Percentiles rank a stretch among this genome's conserved stretches.
Evolutionary conservation across 2,888 invertebrate genomes (phyloP).

Genomic region (Monoplex corrugatus): DNA sequence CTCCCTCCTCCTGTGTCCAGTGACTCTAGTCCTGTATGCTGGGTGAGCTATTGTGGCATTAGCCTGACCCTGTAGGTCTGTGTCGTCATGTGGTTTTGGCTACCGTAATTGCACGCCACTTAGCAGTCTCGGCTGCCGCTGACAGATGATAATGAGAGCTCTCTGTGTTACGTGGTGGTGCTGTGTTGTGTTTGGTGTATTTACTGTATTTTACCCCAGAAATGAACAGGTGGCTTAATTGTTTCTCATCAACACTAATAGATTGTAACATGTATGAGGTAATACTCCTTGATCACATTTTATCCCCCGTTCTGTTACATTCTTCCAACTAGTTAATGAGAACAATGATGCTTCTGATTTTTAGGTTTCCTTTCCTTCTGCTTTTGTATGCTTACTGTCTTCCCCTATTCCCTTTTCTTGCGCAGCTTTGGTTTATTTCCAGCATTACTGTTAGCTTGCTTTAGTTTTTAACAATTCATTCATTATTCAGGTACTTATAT

Average conservation of each 20-base stretch:
- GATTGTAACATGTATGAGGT: too few relatives aligned
- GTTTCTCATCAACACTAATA: too few relatives aligned
- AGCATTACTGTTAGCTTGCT: background rate
- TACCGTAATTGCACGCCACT: background rate
- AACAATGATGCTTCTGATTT: background rate
- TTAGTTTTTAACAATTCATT: background rate
- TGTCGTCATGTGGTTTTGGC: constrained; percentile 25
- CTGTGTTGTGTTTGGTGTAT: constrained; percentile 21
- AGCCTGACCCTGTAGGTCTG: constrained; percentile 25
- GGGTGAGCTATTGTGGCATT: constrained; percentile 28
- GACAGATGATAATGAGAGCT: background rate
- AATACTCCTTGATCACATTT: too few relatives aligned
- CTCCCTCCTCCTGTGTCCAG: constrained; percentile 30
- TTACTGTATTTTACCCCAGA: constrained; percentile 34
- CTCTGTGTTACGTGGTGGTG: constrained; percentile 43
- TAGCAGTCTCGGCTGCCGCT: background rate
- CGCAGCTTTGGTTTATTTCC: background rate
- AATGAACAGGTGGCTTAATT: background rate
- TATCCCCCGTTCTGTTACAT: too few relatives aligned
- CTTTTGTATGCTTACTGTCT: background rate
- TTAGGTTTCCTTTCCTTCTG: background rate
- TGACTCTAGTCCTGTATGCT: constrained; percentile 18
- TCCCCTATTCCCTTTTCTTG: background rate
- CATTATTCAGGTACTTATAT: constrained; percentile 12
- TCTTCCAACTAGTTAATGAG: too few relatives aligned